Evolutionary conservation across 2,113 vertebrate species (phyloP), one percentile per base, ranked within the genome.

Genomic region (Baryphthengus martii): DNA sequence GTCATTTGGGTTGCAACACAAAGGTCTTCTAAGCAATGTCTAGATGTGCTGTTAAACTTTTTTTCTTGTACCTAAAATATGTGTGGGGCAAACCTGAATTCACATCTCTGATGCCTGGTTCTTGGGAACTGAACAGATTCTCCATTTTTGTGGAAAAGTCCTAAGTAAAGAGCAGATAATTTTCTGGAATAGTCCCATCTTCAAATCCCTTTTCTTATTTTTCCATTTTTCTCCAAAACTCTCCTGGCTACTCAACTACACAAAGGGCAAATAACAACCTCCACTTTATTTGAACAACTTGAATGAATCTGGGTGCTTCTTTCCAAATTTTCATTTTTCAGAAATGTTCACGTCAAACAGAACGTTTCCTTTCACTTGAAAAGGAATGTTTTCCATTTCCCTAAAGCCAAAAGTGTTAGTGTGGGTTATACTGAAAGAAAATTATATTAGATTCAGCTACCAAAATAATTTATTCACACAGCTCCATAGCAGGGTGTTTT

Each of bases 401-500:
- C 84, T 78, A 58, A 89, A 93, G n/a, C 47, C 70, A 12, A 11
- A 88, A 87, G 44, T 67, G 15, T 59, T 89, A 56, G 44, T 65
- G 29, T 85, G 65, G 84, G 44, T 89, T 66, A 29, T 28, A 40
- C 19, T 55, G 35, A 89, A 90, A 66, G 49, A 94, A 76, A 89
- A 49, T 17, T 70, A 16, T 67, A 87, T 95, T 90, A 62, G 83
- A 81, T 90, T 89, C 83, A 89, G 89, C 86, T 90, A 95, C 89
- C 80, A 67, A 92, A 95, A 89, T 75, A 0, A 65, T 89, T 84
- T 87, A 75, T 85, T 89, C 90, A 45, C 44, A 68, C 62, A 89
- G 56, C 28, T 91, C 53, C 53, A 10, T 40, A 49, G 84, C 52
- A 92, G 82, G 65, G 49, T 92, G 94, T 93, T 96, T 92, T 94